Percentiles rank a stretch among this genome's conserved stretches.
Evolutionary conservation across 2,797 vertebrate species (phyloP).

Genomic region (Notamacropus eugenii): DNA sequence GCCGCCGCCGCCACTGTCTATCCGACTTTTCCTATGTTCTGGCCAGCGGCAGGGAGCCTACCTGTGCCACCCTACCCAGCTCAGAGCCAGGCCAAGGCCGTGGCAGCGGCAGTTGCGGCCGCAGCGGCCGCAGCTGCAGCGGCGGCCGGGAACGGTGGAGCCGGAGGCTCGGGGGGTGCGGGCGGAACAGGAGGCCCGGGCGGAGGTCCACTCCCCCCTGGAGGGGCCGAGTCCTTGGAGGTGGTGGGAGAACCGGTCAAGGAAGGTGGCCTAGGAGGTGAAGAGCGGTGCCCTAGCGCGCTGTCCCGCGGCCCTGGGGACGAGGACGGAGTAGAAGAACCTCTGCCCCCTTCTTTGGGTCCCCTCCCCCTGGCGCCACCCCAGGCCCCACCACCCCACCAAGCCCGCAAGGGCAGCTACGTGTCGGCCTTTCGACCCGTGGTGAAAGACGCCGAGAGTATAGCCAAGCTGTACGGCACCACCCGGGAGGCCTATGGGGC

Average conservation of each 20-base stretch:
- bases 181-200: constrained; percentile 65
- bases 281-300: constrained; percentile 80
- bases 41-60: constrained; percentile 93
- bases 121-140: constrained; percentile 82
- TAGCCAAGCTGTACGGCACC: constrained; percentile 96
- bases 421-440: constrained; percentile 97
- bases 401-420: constrained; percentile 91
- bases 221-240: constrained; percentile 69
- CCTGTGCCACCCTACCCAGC: constrained; percentile 91
- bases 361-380: constrained; percentile 49
- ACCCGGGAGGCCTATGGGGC: constrained; percentile 90
- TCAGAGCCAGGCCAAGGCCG: constrained; percentile 89
- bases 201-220: constrained; percentile 76
- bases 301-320: constrained; percentile 79
- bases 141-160: constrained; percentile 71
- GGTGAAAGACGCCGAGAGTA: constrained; percentile 95
- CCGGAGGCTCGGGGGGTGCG: constrained; percentile 59
- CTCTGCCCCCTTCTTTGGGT: constrained; percentile 68
- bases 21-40: constrained; percentile 95
- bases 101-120: constrained; percentile 82
- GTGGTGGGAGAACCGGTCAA: constrained; percentile 73
- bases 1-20: constrained; percentile 89
- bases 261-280: constrained; percentile 77
- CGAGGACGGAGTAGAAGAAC: constrained; percentile 79
- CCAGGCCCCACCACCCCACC: constrained; percentile 79